These are phyloP conservation scores for Ophioninae sp. DNA, from an alignment of 2,888 invertebrate species.

Conservation along the genomic window DNA sequence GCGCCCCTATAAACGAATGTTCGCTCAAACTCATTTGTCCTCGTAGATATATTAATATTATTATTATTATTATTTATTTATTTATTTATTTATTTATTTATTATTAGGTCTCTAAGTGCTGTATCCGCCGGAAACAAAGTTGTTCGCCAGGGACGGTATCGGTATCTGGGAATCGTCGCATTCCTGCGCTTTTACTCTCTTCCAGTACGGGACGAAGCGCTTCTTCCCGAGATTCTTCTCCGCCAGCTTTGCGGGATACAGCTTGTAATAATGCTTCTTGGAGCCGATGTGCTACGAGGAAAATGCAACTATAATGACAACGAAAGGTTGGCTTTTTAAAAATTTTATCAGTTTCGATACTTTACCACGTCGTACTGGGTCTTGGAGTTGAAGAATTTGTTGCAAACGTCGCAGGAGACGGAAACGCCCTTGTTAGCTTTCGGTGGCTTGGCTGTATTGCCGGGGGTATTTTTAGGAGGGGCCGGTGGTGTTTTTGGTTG, in stretches of 20 bases:
- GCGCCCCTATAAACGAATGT: neutral
- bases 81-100: neutral
- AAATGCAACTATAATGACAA: neutral
- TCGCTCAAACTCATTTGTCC: neutral
- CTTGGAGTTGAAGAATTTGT: slow-evolving; percentile 79
- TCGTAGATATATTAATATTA: neutral
- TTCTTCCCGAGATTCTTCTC: slow-evolving; percentile 70
- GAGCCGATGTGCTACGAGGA: slow-evolving; percentile 76
- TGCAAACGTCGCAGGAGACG: slow-evolving; percentile 76
- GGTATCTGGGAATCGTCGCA: slow-evolving; percentile 30
- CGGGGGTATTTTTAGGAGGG: neutral
- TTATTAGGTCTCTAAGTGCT: slow-evolving; percentile 28
- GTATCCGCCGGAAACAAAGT: slow-evolving; percentile 75
- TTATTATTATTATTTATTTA: neutral
- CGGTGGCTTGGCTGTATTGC: slow-evolving; percentile 12
- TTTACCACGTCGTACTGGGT: slow-evolving; percentile 77
- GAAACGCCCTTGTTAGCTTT: slow-evolving; percentile 66
- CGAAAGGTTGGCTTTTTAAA: neutral
- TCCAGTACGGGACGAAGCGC: slow-evolving; percentile 68
- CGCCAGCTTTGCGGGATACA: slow-evolving; percentile 68
- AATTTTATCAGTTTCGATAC: slow-evolving; percentile 28
- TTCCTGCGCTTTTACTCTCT: slow-evolving; percentile 49
- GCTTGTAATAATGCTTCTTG: slow-evolving; percentile 77
- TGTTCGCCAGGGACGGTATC: slow-evolving; percentile 70
- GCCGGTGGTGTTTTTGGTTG: neutral